Conservation (phyloP, 2,113 vertebrate genomes). For the Cricetomys ansorgei region DNA sequence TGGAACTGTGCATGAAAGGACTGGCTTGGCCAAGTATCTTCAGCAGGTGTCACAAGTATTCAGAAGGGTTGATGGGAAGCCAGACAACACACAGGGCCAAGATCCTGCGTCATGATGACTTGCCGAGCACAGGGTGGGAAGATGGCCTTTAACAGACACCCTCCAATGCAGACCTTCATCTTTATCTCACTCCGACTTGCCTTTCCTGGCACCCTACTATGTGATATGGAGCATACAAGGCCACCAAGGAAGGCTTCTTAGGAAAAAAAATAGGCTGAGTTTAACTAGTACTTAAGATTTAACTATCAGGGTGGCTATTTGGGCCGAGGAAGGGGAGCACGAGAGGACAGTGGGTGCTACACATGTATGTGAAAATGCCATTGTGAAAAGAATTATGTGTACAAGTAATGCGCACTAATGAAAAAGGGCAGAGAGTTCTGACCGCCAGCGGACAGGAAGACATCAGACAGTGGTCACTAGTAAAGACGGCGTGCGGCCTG, state of each 20-base stretch:
- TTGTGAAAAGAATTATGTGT: not conserved
- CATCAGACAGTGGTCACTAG: accelerated
- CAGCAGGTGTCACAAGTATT: not conserved
- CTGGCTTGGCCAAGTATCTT: not conserved
- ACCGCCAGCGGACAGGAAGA: not conserved
- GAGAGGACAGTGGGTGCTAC: too few relatives aligned
- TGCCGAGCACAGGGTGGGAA: not conserved
- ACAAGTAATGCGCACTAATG: not conserved
- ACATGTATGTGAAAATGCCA: not conserved
- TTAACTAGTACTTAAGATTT: not conserved
- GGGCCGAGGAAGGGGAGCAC: too few relatives aligned
- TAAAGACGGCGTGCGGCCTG: accelerated
- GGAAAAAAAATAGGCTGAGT: not conserved
- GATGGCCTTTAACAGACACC: not conserved
- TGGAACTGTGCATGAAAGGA: not conserved
- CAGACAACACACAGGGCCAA: not conserved
- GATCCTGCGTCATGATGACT: not conserved
- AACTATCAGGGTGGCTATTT: not conserved
- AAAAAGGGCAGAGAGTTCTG: not conserved
- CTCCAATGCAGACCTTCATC: not conserved
- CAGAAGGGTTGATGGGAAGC: not conserved
- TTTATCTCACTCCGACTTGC: not conserved
- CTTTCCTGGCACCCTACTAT: not conserved
- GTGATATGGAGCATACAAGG: not conserved
- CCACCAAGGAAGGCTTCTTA: not conserved